Percentiles rank a stretch among this genome's conserved stretches.
Evolutionary conservation across 2,797 vertebrate species (phyloP).

Genomic region (Sciurus carolinensis): DNA sequence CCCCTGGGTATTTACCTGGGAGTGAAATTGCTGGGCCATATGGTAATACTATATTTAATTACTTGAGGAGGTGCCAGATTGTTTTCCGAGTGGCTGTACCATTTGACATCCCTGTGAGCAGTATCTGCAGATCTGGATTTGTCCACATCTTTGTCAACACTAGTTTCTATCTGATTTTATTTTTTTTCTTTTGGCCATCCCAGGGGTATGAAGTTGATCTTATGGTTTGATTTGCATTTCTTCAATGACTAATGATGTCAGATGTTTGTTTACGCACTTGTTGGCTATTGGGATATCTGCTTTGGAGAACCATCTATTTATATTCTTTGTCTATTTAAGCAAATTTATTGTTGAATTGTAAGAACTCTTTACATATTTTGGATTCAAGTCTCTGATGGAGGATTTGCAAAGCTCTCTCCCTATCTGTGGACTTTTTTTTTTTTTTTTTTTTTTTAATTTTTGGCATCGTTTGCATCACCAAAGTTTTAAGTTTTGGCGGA

Average conservation of each 20-base stretch:
- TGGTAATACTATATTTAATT: background rate
- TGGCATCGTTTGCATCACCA: background rate
- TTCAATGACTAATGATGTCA: background rate
- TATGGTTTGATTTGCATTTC: background rate
- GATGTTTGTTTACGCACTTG: background rate
- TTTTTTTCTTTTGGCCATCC: background rate
- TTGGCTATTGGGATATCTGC: background rate
- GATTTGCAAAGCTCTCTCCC: background rate
- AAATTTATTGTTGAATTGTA: background rate
- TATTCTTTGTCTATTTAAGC: background rate
- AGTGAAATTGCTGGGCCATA: background rate
- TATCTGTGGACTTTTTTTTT: background rate
- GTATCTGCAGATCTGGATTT: background rate
- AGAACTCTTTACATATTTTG: slow-evolving; percentile 17
- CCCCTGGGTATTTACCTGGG: background rate
- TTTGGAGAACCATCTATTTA: background rate
- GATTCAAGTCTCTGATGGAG: background rate
- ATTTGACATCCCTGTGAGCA: background rate
- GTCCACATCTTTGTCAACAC: background rate
- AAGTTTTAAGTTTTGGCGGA: background rate
- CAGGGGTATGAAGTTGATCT: background rate
- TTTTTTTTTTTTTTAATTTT: background rate
- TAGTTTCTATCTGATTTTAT: background rate
- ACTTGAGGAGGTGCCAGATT: background rate
- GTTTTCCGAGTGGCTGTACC: background rate